phyloP scores from a whole-genome alignment of 23 tunicate species.

The Phallusia fumigata region DNA sequence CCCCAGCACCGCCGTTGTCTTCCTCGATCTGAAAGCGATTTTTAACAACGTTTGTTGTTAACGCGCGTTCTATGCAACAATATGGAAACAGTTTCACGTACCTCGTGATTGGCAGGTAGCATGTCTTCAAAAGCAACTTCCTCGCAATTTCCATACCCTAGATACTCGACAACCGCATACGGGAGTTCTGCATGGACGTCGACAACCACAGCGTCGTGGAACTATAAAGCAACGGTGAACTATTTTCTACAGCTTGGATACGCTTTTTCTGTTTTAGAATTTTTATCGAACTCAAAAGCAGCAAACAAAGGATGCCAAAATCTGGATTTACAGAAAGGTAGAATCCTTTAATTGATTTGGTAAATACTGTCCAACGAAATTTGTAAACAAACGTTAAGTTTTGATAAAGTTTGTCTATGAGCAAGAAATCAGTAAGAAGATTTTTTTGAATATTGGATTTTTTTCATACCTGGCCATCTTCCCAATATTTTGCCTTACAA shows the following conservation, averaged over 20 bases:
- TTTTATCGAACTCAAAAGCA: too few relatives aligned
- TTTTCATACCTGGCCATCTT: conserved; percentile 57
- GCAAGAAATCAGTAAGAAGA: too few relatives aligned
- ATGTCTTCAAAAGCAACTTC: conserved; percentile 60
- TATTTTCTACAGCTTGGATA: too few relatives aligned
- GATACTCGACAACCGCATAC: conserved; percentile 62
- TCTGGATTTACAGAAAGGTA: too few relatives aligned
- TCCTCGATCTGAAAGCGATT: too few relatives aligned
- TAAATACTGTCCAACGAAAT: too few relatives aligned
- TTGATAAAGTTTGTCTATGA: too few relatives aligned
- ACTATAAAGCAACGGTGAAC: background rate
- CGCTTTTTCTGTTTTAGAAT: too few relatives aligned
- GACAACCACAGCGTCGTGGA: conserved; percentile 41
- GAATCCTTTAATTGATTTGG: background rate
- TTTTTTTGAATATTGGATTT: background rate
- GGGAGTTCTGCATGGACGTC: conserved; percentile 63
- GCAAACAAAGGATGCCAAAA: background rate
- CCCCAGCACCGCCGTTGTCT: background rate
- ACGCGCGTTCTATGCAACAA: too few relatives aligned
- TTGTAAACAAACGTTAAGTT: too few relatives aligned
- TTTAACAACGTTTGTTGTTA: too few relatives aligned
- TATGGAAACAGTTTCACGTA: too few relatives aligned
- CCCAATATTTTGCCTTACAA: conserved; percentile 76
- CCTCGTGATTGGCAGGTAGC: conserved; percentile 15
- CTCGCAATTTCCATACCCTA: conserved; percentile 64